phyloP scores from a whole-genome alignment of 2,797 vertebrate genomes.

The Chloroceryle inda region DNA sequence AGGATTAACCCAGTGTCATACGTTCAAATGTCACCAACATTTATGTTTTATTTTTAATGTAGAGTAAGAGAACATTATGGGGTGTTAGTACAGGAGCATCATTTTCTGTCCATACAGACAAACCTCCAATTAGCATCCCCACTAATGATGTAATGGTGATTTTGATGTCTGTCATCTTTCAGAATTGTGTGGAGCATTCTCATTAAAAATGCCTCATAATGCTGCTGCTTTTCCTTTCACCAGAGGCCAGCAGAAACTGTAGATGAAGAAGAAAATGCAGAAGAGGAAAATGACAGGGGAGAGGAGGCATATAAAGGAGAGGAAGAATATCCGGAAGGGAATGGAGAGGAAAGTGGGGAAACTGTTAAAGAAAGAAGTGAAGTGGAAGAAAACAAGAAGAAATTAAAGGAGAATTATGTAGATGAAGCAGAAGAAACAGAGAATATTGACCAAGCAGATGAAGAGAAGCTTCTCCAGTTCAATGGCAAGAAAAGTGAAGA shows the following conservation, averaged over 20 bases:
- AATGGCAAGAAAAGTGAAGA: conserved; percentile 56
- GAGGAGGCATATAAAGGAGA: conserved; percentile 38
- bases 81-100: background rate
- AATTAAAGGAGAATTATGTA: conserved; percentile 12
- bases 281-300: conserved; percentile 49
- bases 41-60: background rate
- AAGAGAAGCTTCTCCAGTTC: background rate
- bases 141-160: background rate
- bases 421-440: background rate
- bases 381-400: background rate
- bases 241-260: conserved; percentile 85
- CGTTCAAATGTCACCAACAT: background rate
- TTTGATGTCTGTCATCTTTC: background rate
- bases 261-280: conserved; percentile 81
- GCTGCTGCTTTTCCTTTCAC: conserved; percentile 22
- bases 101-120: background rate
- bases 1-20: background rate
- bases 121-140: background rate
- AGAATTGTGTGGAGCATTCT: background rate
- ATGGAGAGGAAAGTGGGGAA: background rate
- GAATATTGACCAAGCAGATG: background rate
- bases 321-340: conserved; percentile 28
- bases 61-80: background rate
- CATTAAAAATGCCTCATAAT: background rate
- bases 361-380: background rate